Percentiles rank a stretch among this genome's conserved stretches.
phyloP scores from a whole-genome alignment of 2,888 invertebrate genomes.

The Salticus scenicus region DNA sequence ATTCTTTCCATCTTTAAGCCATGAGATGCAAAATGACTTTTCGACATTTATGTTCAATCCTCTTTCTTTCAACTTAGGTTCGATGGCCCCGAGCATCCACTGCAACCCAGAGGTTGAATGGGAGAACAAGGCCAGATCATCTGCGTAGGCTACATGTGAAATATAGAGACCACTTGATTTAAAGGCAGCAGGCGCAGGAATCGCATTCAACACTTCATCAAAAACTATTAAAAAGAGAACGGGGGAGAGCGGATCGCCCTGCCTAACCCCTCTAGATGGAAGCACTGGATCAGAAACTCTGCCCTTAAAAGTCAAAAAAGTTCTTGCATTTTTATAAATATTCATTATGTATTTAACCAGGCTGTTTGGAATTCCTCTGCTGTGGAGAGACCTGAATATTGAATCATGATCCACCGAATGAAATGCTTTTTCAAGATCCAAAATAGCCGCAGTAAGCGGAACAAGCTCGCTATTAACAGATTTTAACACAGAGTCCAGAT shows the following conservation, averaged over 20 bases:
- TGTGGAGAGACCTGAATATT: too few relatives aligned
- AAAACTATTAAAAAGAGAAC: neutral
- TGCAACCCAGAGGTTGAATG: neutral
- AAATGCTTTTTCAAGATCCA: too few relatives aligned
- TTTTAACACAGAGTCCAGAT: too few relatives aligned
- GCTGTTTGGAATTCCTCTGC: neutral
- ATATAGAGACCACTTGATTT: too few relatives aligned
- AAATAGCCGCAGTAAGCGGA: too few relatives aligned
- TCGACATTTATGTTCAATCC: neutral
- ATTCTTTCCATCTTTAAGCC: neutral
- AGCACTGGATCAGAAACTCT: neutral
- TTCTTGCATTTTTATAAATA: neutral
- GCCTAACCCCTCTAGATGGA: slow-evolving; percentile 16
- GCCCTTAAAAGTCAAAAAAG: neutral
- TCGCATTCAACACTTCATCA: neutral
- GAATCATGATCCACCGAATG: too few relatives aligned
- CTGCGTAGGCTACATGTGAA: neutral
- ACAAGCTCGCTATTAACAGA: too few relatives aligned
- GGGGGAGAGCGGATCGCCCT: slow-evolving; percentile 15
- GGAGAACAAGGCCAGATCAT: neutral
- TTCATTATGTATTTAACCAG: neutral
- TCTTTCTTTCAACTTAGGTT: neutral
- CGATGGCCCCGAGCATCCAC: neutral
- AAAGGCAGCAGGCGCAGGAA: neutral
- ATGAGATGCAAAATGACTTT: neutral